Base-by-base conservation (phyloP, 2,113 vertebrate genomes). In the Strix uralensis region DNA sequence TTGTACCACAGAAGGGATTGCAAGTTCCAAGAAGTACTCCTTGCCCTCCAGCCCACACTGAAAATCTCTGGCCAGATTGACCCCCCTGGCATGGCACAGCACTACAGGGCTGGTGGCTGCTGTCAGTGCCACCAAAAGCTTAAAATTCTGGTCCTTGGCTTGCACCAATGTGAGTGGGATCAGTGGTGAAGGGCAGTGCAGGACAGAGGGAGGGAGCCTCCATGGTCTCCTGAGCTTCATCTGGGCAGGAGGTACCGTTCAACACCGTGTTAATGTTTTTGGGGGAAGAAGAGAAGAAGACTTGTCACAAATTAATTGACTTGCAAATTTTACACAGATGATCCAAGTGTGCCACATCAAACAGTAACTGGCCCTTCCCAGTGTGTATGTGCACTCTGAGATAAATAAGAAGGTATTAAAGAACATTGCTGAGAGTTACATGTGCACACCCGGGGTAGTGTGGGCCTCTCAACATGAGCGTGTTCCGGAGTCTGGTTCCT, bases 401-500 rank as follows among this genome's bases (percentile, higher is more conserved):
- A 25, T 32, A 58, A 62, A 77, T 61, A 62, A 71, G 71, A 75
- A 52, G 29, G 47, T 67, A 81, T 84, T 84, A 52, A 62, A 80
- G 73, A 67, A 15, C 52, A 38, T 71, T 51, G 17, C 30, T 19
- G 52, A 14, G 29, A 29, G 36, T 47, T 63, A 14, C 22, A 7
- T 7, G 40, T 55, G 51, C 25, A 19, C 30, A 54, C 4, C 36
- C 5, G 0, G 62, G 29, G 36, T 16, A 36, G 38, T 0, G 23
- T 14, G 38, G 29, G 47, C 51, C 26, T 21, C 47, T 42, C 40
- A 6, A 7, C 9, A 1, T 0, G 15, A 32, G 40, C 10, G 1
- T 3, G 25, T 57, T 46, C 62, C 29, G 52, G 61, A 49, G n/a
- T 11, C n/a, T 63, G 63, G 54, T 34, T 81, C 46, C 80, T 55